phyloP scores from a whole-genome alignment of 1,140 invertebrate genomes.

The Diabrotica undecimpunctata region DNA sequence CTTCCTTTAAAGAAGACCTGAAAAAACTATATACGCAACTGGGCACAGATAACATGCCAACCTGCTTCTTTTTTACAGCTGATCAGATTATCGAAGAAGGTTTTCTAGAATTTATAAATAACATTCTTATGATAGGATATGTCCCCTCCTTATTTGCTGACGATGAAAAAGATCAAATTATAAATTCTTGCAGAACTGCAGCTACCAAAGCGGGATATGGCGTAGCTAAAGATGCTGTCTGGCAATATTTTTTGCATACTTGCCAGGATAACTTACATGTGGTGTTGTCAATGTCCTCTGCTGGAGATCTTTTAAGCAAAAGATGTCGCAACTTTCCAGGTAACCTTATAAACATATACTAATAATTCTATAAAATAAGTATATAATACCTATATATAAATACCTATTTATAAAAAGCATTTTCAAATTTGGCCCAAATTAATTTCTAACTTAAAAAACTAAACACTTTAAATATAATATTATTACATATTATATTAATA shows the following conservation, averaged over 20 bases:
- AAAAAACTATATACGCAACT: constrained; percentile 73
- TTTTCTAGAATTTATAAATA: constrained; percentile 87
- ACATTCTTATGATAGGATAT: constrained; percentile 79
- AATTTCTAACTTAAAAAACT: too few species aligned
- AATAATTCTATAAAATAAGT: too few species aligned
- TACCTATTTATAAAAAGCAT: too few species aligned
- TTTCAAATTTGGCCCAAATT: too few species aligned
- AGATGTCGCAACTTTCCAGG: constrained; percentile 87
- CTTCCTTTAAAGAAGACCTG: constrained; percentile 79
- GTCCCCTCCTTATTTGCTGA: constrained; percentile 80
- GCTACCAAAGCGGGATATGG: constrained; percentile 66
- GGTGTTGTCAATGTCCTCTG: constrained; percentile 84
- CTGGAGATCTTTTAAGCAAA: constrained; percentile 74
- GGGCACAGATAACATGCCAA: constrained; percentile 73
- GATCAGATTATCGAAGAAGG: constrained; percentile 75
- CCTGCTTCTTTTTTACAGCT: constrained; percentile 80
- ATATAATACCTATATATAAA: too few species aligned
- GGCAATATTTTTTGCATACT: constrained; percentile 77
- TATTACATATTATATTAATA: too few species aligned
- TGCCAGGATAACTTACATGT: constrained; percentile 82
- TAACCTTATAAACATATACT: not conserved
- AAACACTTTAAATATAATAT: too few species aligned
- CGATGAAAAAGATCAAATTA: constrained; percentile 80
- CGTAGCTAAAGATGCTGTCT: constrained; percentile 71
- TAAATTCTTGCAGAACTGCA: constrained; percentile 61